Evolutionary conservation across 92 coral and sea anemone genomes (phyloP).

Genomic region (Palythoa grandis): DNA sequence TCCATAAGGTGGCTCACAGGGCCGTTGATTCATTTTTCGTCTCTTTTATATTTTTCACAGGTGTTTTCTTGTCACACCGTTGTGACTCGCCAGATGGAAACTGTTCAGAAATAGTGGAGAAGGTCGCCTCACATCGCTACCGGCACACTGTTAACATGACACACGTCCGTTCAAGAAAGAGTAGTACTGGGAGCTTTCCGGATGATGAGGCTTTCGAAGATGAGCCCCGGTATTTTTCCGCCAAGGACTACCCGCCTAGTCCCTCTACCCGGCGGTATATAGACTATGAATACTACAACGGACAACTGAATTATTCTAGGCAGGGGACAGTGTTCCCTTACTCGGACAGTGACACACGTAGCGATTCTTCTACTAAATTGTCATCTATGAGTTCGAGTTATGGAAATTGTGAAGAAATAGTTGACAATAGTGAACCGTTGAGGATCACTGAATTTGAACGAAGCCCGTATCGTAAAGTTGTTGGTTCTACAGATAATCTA

Average conservation of each 20-base stretch:
- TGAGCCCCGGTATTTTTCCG: conserved; percentile 51
- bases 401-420: conserved; percentile 81
- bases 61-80: conserved; percentile 31
- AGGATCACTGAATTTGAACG: conserved; percentile 62
- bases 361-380: conserved; percentile 85
- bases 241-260: conserved; percentile 67
- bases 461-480: conserved; percentile 70
- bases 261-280: conserved; percentile 65
- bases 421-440: conserved; percentile 50
- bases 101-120: conserved; percentile 42
- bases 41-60: background rate
- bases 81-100: conserved; percentile 22
- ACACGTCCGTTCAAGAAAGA: conserved; percentile 41
- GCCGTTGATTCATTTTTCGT: no score
- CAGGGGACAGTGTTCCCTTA: conserved; percentile 84
- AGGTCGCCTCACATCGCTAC: conserved; percentile 41
- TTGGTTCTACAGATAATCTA: conserved; percentile 74
- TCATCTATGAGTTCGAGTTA: conserved; percentile 88
- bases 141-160: conserved; percentile 47
- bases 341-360: conserved; percentile 86
- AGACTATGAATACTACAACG: conserved; percentile 53
- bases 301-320: conserved; percentile 56
- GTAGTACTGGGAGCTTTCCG: conserved; percentile 43
- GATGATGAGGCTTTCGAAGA: conserved; percentile 55
- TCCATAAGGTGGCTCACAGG: no score